Conservation (phyloP, 2,888 invertebrate species). For the Agrotis exclamationis region DNA sequence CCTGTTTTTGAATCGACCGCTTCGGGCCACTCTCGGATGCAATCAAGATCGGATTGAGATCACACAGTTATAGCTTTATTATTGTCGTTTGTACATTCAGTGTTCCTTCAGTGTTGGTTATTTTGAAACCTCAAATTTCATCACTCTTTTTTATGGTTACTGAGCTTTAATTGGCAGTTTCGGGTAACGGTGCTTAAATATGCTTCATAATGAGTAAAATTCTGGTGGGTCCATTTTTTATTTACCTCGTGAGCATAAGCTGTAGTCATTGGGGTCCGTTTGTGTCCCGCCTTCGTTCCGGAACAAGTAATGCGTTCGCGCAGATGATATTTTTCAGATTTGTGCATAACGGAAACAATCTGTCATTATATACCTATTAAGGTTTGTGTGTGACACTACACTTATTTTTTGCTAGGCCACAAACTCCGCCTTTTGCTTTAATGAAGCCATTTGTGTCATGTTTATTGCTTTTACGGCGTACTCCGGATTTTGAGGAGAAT, state of each 20-base stretch:
- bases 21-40: conserved; percentile 66
- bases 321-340: conserved; percentile 83
- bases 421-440: conserved; percentile 85
- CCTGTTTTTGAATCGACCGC: conserved; percentile 69
- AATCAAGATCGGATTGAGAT: conserved; percentile 73
- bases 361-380: conserved; percentile 89
- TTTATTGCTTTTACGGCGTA: conserved; percentile 89
- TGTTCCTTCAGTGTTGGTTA: conserved; percentile 62
- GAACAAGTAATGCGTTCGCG: conserved; percentile 78
- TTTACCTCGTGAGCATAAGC: conserved; percentile 50
- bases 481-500: conserved; percentile 87
- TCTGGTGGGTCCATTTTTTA: conserved; percentile 58
- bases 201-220: conserved; percentile 59
- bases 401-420: conserved; percentile 86
- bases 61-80: conserved; percentile 73
- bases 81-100: conserved; percentile 63
- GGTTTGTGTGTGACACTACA: conserved; percentile 78
- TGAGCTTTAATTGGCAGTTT: conserved; percentile 63
- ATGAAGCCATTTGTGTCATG: conserved; percentile 90
- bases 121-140: conserved; percentile 64
- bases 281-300: conserved; percentile 74
- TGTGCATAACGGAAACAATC: conserved; percentile 85
- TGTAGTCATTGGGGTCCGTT: conserved; percentile 55
- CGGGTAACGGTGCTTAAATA: conserved; percentile 60
- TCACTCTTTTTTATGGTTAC: conserved; percentile 62